A percentile compares a stretch with the other conserved stretches of the same genome.
phyloP scores from a whole-genome alignment of 2,888 invertebrate genomes.

The Octonoba sinensis region DNA sequence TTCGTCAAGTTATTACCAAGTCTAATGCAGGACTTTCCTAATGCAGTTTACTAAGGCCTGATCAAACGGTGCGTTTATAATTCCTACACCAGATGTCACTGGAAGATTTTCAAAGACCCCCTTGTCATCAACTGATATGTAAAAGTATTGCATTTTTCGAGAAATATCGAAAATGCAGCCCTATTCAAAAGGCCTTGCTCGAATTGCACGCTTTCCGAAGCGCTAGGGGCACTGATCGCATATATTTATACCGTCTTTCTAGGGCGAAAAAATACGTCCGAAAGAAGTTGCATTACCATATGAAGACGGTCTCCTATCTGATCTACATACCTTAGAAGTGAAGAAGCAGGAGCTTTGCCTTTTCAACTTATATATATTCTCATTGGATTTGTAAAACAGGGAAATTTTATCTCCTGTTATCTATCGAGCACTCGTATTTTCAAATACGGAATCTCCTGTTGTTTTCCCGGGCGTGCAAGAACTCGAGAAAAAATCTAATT shows the following conservation, averaged over 20 bases:
- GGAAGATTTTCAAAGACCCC: conserved; percentile 36
- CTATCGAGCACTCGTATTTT: too few relatives aligned
- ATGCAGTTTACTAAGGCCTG: conserved; percentile 57
- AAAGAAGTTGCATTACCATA: conserved; percentile 48
- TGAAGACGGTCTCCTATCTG: conserved; percentile 28
- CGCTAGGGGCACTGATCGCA: conserved; percentile 24
- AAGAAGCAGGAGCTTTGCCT: neutral
- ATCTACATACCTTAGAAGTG: conserved; percentile 35
- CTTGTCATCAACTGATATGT: conserved; percentile 55
- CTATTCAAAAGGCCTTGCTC: conserved; percentile 26
- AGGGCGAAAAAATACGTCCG: conserved; percentile 5
- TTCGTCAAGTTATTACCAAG: conserved; percentile 59
- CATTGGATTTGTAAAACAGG: conserved; percentile 26
- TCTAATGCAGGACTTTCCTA: conserved; percentile 50
- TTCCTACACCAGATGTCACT: conserved; percentile 59
- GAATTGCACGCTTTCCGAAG: conserved; percentile 27
- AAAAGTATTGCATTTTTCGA: conserved; percentile 46
- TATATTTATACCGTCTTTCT: conserved; percentile 30
- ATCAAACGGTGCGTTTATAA: conserved; percentile 62
- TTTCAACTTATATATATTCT: conserved; percentile 25
- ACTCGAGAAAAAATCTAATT: too few relatives aligned
- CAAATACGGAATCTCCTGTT: too few relatives aligned
- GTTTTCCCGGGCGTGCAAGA: too few relatives aligned
- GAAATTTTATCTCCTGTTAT: conserved; percentile 5
- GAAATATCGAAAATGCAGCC: conserved; percentile 38